phyloP scores from a whole-genome alignment of 2,113 vertebrate species.

The Arvicanthis niloticus region DNA sequence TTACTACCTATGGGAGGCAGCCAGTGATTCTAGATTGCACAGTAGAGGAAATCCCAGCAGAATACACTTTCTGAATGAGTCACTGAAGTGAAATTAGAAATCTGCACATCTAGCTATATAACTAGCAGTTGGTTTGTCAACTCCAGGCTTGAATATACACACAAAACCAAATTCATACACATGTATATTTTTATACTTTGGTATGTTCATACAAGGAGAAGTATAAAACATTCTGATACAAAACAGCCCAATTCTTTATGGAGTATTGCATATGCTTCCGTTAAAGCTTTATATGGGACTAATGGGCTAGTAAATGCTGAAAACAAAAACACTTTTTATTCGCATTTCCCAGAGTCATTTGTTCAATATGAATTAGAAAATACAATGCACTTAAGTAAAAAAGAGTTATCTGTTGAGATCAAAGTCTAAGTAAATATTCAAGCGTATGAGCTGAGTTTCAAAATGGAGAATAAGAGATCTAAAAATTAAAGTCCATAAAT shows the following conservation, averaged over 20 bases:
- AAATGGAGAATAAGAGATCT: background rate
- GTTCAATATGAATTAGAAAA: conserved; percentile 8
- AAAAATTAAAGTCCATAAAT: background rate
- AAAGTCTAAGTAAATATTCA: background rate
- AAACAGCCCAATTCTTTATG: background rate
- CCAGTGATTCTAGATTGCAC: background rate
- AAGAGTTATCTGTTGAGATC: background rate
- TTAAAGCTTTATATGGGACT: background rate
- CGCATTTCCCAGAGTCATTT: background rate
- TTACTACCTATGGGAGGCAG: background rate
- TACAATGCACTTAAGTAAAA: background rate
- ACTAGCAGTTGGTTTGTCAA: background rate
- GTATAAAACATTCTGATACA: background rate
- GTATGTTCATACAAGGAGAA: background rate
- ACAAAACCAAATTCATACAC: no score
- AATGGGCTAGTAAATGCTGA: background rate
- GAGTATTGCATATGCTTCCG: background rate
- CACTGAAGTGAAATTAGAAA: background rate
- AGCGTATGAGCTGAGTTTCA: background rate
- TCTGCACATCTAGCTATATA: background rate
- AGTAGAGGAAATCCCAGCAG: background rate
- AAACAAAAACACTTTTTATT: conserved; percentile 10
- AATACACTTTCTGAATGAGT: background rate
- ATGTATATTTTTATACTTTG: background rate
- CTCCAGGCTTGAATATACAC: background rate